Conservation (phyloP, 2,113 vertebrate genomes). For the Notothenia coriiceps region DNA sequence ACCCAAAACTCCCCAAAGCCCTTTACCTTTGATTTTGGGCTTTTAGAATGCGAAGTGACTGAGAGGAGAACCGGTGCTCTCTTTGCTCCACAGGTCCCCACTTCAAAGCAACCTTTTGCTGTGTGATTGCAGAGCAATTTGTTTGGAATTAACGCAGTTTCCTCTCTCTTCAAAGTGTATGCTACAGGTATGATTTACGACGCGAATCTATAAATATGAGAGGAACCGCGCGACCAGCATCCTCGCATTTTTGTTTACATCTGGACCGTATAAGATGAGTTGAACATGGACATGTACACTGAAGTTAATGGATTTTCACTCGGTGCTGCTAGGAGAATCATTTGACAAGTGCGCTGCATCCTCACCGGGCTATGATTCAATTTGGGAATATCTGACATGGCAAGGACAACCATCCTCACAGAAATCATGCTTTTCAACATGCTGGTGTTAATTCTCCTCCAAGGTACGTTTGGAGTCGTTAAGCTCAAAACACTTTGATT, state of each 20-base stretch:
- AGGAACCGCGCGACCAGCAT: neutral
- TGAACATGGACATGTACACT: conserved; percentile 32
- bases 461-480: conserved; percentile 50
- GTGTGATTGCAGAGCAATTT: neutral
- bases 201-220: conserved; percentile 1
- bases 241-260: neutral
- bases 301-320: conserved; percentile 55
- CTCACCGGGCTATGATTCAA: conserved; percentile 34
- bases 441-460: conserved; percentile 60
- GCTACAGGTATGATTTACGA: conserved; percentile 21
- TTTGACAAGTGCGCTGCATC: conserved; percentile 27
- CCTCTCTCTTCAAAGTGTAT: neutral
- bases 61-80: neutral
- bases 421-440: conserved; percentile 63
- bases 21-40: conserved; percentile 11
- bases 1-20: conserved; percentile 30
- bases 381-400: conserved; percentile 68
- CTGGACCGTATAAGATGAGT: conserved; percentile 47
- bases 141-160: neutral
- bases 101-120: neutral
- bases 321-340: conserved; percentile 51
- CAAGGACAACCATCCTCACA: conserved; percentile 39
- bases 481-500: neutral
- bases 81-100: neutral
- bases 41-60: conserved; percentile 38